Evolutionary conservation across 1,140 invertebrate species (phyloP).

Genomic region (Mizuhopecten yessoensis): DNA sequence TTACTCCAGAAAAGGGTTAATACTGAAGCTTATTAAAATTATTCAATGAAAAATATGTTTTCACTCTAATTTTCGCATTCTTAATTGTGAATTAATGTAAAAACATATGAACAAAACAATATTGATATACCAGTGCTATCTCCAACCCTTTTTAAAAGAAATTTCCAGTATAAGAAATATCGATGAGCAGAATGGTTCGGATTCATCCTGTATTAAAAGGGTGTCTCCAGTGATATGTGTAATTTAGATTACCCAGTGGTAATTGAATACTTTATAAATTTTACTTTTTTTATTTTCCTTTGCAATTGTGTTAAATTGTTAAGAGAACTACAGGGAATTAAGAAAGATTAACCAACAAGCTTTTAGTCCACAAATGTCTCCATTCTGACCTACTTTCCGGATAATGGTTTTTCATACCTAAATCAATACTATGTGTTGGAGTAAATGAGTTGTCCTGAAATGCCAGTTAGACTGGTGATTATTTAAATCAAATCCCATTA

Average conservation of each 20-base stretch:
- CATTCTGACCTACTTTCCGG: background rate
- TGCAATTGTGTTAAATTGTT: background rate
- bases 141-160: no score
- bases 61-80: no score
- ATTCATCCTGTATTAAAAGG: no score
- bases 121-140: no score
- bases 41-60: no score
- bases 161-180: no score
- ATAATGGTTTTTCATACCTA: slow-evolving; percentile 33
- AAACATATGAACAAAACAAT: no score
- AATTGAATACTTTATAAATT: background rate
- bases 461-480: slow-evolving; percentile 31
- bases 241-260: background rate
- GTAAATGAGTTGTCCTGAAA: background rate
- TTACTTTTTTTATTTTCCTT: background rate
- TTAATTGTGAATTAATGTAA: no score
- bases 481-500: slow-evolving; percentile 30
- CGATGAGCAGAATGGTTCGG: no score
- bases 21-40: no score
- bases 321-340: background rate
- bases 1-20: no score
- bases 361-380: slow-evolving; percentile 21
- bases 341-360: slow-evolving; percentile 13
- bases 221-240: background rate
- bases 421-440: slow-evolving; percentile 25